phyloP scores from a whole-genome alignment of 2,113 vertebrate species.

The Brachypteracias leptosomus region DNA sequence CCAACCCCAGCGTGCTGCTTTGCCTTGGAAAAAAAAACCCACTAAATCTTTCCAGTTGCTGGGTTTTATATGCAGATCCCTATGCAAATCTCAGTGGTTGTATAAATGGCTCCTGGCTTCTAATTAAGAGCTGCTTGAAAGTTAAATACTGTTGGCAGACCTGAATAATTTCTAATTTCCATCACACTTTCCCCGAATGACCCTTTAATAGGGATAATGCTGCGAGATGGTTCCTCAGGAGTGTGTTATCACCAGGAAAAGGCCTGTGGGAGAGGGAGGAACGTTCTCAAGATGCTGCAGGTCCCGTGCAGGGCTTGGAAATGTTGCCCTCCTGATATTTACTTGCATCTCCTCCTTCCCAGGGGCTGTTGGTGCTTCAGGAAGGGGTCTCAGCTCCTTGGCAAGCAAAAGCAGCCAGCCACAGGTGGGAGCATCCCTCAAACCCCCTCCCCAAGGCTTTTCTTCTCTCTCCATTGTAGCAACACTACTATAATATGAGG shows the following conservation, averaged over 20 bases:
- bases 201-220: constrained; percentile 52
- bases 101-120: constrained; percentile 48
- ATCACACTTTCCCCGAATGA: constrained; percentile 42
- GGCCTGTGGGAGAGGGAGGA: neutral
- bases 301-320: neutral
- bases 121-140: constrained; percentile 59
- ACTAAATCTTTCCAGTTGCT: neutral
- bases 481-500: neutral
- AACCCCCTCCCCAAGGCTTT: neutral
- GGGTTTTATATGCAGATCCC: constrained; percentile 1
- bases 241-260: neutral
- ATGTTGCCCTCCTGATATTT: neutral
- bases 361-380: neutral
- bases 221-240: neutral
- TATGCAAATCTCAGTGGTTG: constrained; percentile 29
- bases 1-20: neutral
- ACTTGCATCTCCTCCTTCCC: neutral
- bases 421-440: neutral
- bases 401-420: neutral
- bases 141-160: constrained; percentile 49
- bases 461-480: neutral
- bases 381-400: neutral
- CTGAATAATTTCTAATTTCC: constrained; percentile 38
- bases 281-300: constrained; percentile 1
- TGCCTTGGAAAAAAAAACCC: neutral